Conservation (phyloP, 2,888 invertebrate species). For the Drosophila fungiperda region DNA sequence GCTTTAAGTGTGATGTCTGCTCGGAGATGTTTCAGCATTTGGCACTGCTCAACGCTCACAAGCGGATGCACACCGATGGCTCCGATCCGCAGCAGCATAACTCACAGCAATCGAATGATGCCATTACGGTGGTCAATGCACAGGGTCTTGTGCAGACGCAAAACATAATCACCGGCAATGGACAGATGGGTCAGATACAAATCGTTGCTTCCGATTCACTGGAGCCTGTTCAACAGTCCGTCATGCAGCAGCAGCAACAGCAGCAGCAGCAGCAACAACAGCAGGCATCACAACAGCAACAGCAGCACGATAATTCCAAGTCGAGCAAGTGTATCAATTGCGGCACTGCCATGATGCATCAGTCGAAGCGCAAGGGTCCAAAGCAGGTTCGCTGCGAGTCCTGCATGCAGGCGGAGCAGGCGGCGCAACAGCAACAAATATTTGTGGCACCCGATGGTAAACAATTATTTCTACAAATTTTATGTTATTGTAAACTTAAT, state of each 20-base stretch:
- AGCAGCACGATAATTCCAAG: conserved; percentile 81
- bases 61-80: conserved; percentile 90
- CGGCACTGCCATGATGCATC: conserved; percentile 87
- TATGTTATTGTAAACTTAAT: not conserved
- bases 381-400: conserved; percentile 88
- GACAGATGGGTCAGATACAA: conserved; percentile 87
- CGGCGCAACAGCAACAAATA: conserved; percentile 84
- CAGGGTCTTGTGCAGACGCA: conserved; percentile 85
- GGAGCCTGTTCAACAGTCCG: conserved; percentile 70
- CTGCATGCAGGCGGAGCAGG: conserved; percentile 87
- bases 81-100: conserved; percentile 83
- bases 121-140: conserved; percentile 87
- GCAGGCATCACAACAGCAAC: conserved; percentile 40
- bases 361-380: conserved; percentile 87
- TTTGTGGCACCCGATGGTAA: conserved; percentile 89
- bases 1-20: conserved; percentile 95
- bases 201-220: conserved; percentile 86
- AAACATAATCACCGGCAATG: conserved; percentile 84
- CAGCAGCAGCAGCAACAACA: conserved; percentile 57
- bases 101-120: conserved; percentile 75
- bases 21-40: conserved; percentile 94
- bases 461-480: conserved; percentile 2
- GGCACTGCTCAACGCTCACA: conserved; percentile 93
- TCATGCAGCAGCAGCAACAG: conserved; percentile 70
- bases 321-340: conserved; percentile 88